Evolutionary conservation across 1,140 invertebrate species (phyloP).

Genomic region (Berghia stephanieae): DNA sequence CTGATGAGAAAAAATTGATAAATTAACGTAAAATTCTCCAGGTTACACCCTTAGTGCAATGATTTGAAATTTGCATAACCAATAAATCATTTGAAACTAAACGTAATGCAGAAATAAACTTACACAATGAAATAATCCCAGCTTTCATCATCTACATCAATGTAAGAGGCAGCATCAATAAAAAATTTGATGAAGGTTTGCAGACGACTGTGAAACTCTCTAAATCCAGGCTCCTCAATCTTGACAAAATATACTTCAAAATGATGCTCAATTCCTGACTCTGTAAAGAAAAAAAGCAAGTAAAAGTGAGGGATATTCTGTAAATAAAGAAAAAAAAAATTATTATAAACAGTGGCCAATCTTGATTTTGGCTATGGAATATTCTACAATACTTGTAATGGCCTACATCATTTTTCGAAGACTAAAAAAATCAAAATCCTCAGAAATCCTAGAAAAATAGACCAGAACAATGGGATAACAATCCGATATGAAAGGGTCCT

Average conservation of each 20-base stretch:
- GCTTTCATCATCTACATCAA: slow-evolving; percentile 90
- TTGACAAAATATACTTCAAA: slow-evolving; percentile 82
- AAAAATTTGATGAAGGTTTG: slow-evolving; percentile 95
- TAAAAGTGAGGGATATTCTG: background rate
- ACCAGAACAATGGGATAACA: background rate
- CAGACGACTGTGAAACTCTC: slow-evolving; percentile 82
- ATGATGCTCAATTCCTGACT: slow-evolving; percentile 50
- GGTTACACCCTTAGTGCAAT: too few species aligned
- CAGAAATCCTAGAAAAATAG: slow-evolving; percentile 44
- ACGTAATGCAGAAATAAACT: slow-evolving; percentile 47
- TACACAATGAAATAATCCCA: slow-evolving; percentile 94
- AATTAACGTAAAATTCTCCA: too few species aligned
- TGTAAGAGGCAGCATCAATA: slow-evolving; percentile 87
- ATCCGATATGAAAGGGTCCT: too few species aligned
- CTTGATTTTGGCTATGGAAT: too few species aligned
- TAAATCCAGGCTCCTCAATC: slow-evolving; percentile 77
- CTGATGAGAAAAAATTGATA: too few species aligned
- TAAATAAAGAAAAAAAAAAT: background rate
- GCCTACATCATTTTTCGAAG: background rate
- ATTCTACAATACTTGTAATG: too few species aligned
- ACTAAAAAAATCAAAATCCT: slow-evolving; percentile 26
- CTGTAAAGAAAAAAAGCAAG: slow-evolving; percentile 29
- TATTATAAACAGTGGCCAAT: too few species aligned
- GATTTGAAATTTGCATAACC: background rate
- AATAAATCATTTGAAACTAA: background rate